Conservation (phyloP, 2,888 invertebrate genomes). For the Nomada ruficornis region DNA sequence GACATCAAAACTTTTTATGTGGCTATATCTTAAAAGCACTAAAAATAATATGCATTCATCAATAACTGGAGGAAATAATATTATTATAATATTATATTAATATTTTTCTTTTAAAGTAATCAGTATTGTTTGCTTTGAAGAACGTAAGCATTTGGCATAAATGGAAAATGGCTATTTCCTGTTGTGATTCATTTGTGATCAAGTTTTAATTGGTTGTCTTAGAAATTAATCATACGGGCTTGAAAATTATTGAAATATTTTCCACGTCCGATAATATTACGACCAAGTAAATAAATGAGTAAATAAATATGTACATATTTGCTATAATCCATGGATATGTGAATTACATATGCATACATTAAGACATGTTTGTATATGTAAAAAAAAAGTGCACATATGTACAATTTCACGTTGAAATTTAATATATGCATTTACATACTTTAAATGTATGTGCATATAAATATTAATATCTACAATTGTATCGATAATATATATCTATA, state of each 20-base stretch:
- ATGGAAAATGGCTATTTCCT: conserved; percentile 16
- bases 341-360: conserved; percentile 49
- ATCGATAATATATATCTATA: conserved; percentile 51
- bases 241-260: conserved; percentile 34
- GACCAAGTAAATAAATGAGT: conserved; percentile 32
- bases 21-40: conserved; percentile 20
- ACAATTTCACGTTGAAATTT: conserved; percentile 46
- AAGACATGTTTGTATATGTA: conserved; percentile 43
- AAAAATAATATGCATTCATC: conserved; percentile 9
- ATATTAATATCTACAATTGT: conserved; percentile 48
- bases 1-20: conserved; percentile 17
- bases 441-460: conserved; percentile 54
- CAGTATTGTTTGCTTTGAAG: neutral
- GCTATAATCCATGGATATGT: conserved; percentile 38
- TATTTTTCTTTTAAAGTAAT: conserved; percentile 34
- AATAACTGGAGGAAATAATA: conserved; percentile 11
- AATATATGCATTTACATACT: conserved; percentile 51
- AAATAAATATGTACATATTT: conserved; percentile 60
- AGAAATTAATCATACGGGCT: conserved; percentile 26
- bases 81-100: conserved; percentile 29
- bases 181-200: conserved; percentile 52
- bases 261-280: conserved; percentile 23
- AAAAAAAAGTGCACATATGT: conserved; percentile 44
- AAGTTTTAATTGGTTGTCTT: conserved; percentile 43
- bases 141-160: conserved; percentile 30